Percentiles rank a stretch among this genome's conserved stretches.
phyloP scores from a whole-genome alignment of 1,140 invertebrate genomes.

The Pentalonia nigronervosa region DNA sequence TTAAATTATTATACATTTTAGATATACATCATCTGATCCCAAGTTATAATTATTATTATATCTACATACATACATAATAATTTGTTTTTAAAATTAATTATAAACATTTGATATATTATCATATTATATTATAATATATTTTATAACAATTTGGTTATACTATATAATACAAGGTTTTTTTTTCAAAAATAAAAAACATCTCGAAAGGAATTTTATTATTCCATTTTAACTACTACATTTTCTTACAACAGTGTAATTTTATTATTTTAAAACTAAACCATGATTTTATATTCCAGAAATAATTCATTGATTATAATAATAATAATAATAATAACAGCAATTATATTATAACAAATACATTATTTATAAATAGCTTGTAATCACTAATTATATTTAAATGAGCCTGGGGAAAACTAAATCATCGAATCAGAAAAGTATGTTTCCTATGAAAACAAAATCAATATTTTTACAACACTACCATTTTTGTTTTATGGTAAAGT shows the following conservation, averaged over 20 bases:
- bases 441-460: conserved; percentile 12
- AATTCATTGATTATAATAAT: background rate
- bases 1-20: too few species aligned
- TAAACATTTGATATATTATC: background rate
- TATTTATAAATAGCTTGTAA: background rate
- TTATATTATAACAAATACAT: background rate
- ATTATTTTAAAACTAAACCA: background rate
- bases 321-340: background rate
- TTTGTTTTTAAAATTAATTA: background rate
- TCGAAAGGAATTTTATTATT: background rate
- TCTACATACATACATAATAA: background rate
- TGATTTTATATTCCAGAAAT: background rate
- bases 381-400: background rate
- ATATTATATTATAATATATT: too few species aligned
- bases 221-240: background rate
- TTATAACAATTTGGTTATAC: too few species aligned
- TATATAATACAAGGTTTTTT: too few species aligned
- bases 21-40: background rate
- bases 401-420: background rate
- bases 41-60: background rate
- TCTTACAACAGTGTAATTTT: background rate
- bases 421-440: background rate
- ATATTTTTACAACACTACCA: background rate
- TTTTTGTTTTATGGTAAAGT: background rate
- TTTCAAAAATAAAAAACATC: background rate